phyloP scores from a whole-genome alignment of 2,113 vertebrate species.

The Sceloporus undulatus region DNA sequence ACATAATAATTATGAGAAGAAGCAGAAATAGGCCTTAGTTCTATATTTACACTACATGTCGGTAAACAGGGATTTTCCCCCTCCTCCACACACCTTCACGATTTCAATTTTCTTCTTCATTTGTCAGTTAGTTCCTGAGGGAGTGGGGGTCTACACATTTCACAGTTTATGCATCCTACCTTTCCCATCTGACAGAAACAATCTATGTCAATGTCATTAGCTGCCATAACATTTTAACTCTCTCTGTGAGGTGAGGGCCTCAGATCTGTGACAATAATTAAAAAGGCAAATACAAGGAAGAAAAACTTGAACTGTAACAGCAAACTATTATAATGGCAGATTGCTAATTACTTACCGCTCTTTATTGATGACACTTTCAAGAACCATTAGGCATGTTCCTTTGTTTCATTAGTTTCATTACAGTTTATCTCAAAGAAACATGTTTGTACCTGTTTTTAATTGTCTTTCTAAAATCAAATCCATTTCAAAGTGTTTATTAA shows the following conservation, averaged over 20 bases:
- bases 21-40: not conserved
- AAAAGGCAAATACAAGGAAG: slow-evolving; percentile 33
- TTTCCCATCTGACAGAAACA: slow-evolving; percentile 28
- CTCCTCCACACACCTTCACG: not conserved
- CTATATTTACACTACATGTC: not conserved
- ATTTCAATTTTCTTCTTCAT: slow-evolving; percentile 37
- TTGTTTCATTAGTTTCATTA: slow-evolving; percentile 31
- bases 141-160: not conserved
- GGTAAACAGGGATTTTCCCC: not conserved
- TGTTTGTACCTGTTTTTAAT: slow-evolving; percentile 31
- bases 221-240: slow-evolving; percentile 45
- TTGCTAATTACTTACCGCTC: slow-evolving; percentile 38
- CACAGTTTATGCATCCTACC: slow-evolving; percentile 27
- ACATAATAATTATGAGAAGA: too few relatives aligned
- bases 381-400: slow-evolving; percentile 38
- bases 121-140: slow-evolving; percentile 24
- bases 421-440: slow-evolving; percentile 27
- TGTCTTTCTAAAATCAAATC: slow-evolving; percentile 29
- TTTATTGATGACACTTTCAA: slow-evolving; percentile 37
- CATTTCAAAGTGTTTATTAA: slow-evolving; percentile 9
- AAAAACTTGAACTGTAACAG: slow-evolving; percentile 25
- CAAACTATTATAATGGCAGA: slow-evolving; percentile 20
- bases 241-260: slow-evolving; percentile 41
- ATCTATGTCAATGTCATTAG: slow-evolving; percentile 33
- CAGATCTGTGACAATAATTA: slow-evolving; percentile 42